These are phyloP conservation scores for Luperina nickerlii DNA, from an alignment of 2,888 invertebrate genomes.

Conservation along the genomic window DNA sequence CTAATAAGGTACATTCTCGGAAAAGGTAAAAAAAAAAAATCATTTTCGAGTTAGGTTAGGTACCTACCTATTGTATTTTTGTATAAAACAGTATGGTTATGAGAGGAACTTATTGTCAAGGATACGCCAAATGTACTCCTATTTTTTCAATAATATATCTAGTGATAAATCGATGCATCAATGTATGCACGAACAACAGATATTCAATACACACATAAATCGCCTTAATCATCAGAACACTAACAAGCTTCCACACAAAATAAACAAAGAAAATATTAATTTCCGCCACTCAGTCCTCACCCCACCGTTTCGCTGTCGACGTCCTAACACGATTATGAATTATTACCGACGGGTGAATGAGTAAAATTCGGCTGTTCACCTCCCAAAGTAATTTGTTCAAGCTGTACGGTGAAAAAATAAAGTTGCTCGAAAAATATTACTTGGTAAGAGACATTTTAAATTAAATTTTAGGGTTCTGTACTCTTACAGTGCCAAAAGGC, in stretches of 20 bases:
- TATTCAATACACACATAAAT: neutral
- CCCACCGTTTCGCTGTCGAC: slow-evolving; percentile 69
- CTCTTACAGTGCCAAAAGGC: rapidly evolving
- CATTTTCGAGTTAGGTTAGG: too few species aligned
- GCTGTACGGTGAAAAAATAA: slow-evolving; percentile 53
- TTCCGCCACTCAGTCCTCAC: slow-evolving; percentile 58
- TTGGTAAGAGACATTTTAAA: slow-evolving; percentile 22
- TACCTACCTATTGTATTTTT: too few species aligned
- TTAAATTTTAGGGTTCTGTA: neutral
- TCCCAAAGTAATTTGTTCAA: slow-evolving; percentile 62
- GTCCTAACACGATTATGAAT: slow-evolving; percentile 72
- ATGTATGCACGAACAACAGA: neutral
- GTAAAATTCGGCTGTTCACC: slow-evolving; percentile 67
- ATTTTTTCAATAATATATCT: neutral
- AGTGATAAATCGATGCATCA: neutral
- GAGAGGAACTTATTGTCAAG: neutral
- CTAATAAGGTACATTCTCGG: too few species aligned
- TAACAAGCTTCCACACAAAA: slow-evolving; percentile 28
- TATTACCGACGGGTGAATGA: slow-evolving; percentile 69
- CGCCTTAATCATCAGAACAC: slow-evolving; percentile 9
- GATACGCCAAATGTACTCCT: neutral
- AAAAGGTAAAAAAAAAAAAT: too few species aligned
- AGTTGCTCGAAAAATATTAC: slow-evolving; percentile 42
- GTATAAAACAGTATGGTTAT: neutral
- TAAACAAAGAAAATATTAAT: slow-evolving; percentile 51